These are phyloP conservation scores for Ophioninae sp. DNA, from an alignment of 2,888 invertebrate genomes.

Conservation along the genomic window DNA sequence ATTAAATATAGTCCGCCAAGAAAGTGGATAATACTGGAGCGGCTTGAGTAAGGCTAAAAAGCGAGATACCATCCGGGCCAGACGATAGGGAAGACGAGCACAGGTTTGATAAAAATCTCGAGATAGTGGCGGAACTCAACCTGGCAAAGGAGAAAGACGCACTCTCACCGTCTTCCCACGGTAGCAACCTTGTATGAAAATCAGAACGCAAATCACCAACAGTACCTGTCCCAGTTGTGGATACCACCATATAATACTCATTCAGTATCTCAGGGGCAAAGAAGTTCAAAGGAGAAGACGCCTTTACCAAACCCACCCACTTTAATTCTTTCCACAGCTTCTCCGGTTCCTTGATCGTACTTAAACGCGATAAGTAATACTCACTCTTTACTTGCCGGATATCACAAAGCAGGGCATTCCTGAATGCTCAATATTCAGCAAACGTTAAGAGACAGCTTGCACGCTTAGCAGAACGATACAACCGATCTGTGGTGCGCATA, in stretches of 20 bases:
- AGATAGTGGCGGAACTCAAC: background rate
- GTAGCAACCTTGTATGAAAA: no score
- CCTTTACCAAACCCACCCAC: background rate
- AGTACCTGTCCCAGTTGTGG: background rate
- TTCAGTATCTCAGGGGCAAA: background rate
- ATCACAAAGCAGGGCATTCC: background rate
- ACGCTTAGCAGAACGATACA: background rate
- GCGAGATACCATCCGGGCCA: background rate
- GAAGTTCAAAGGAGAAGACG: background rate
- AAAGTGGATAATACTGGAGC: background rate
- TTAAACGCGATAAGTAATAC: background rate
- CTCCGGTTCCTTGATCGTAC: background rate
- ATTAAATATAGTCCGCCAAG: no score
- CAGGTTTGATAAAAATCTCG: background rate
- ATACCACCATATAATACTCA: background rate
- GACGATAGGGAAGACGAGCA: background rate
- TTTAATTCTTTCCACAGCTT: background rate
- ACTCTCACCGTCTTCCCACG: background rate
- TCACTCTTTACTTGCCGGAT: background rate
- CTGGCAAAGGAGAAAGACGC: background rate
- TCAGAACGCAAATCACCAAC: background rate
- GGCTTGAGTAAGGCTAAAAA: background rate
- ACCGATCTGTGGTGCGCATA: background rate
- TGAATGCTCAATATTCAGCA: background rate
- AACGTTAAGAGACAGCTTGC: background rate